Base-by-base conservation (phyloP, 2,113 vertebrate genomes). In the Rhegmatorhina hoffmannsi region DNA sequence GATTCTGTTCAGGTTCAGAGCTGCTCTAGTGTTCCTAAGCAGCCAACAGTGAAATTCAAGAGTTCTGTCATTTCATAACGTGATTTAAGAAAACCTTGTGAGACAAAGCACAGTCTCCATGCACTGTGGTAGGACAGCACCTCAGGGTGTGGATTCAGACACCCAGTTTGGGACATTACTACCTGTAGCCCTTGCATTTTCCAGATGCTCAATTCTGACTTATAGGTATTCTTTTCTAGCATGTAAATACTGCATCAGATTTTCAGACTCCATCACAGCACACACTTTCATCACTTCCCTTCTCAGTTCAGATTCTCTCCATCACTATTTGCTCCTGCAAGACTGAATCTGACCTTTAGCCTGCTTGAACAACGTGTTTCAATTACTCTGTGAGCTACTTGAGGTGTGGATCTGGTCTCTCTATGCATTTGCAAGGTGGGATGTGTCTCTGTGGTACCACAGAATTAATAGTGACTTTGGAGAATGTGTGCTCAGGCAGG, bases 381-480 rank as follows among this genome's bases (percentile, higher is more conserved):
- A 92, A 82, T 74, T 93, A 68, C 78, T 77, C 50, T 47, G 9
- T 3, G 8, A 90, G 68, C 63, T 86, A 52, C 47, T 36, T 0
- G 0, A 36, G 34, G 17, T 64, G 74, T 64, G 60, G 87, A 86
- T 79, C 56, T 87, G 77, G 69, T 91, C 72, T 76, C 90, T 78
- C 52, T 67, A 40, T 18, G 84, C 85, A 79, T 90, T 78, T 84
- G n/a, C 56, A 78, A 84, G 76, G 38, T 70, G 91, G 81, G 78
- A 88, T 87, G 70, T 59, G 67, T 67, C 92, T 88, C 89, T 9
- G 4, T 62, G 75, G 46, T 66, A 44, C 79, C 55, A 73, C 36
- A 81, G 87, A 96, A 96, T 89, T 93, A 95, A 92, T 36, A 88
- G 74, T 84, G 87, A 80, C 74, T 96, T 94, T 82, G 87, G 58